These are phyloP conservation scores for Drosophila littoralis DNA, from an alignment of 1,140 invertebrate species.

Conservation along the genomic window DNA sequence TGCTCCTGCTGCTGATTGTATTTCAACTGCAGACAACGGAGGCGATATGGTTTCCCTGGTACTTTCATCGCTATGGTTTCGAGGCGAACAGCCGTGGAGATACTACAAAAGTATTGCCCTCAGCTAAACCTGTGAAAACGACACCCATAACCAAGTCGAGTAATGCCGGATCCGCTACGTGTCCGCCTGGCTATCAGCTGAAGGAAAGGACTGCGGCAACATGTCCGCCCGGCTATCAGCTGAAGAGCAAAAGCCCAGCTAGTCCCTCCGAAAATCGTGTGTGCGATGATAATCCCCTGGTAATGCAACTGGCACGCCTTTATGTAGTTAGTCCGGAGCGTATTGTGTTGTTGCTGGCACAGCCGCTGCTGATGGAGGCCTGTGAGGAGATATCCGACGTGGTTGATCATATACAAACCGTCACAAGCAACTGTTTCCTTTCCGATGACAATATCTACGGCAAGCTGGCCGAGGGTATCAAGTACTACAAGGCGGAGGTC, in stretches of 20 bases:
- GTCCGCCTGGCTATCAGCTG: constrained; percentile 59
- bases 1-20: constrained; percentile 28
- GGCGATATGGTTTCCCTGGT: constrained; percentile 72
- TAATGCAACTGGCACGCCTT: constrained; percentile 73
- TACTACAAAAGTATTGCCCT: neutral
- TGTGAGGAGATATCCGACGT: constrained; percentile 61
- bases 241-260: neutral
- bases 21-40: constrained; percentile 1
- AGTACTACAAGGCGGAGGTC: constrained; percentile 56
- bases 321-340: constrained; percentile 77
- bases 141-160: neutral
- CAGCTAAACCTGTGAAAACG: neutral
- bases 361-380: constrained; percentile 46
- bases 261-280: neutral
- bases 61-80: constrained; percentile 60
- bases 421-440: constrained; percentile 49
- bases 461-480: constrained; percentile 53
- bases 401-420: constrained; percentile 45
- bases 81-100: constrained; percentile 34
- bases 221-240: constrained; percentile 63
- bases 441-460: constrained; percentile 67
- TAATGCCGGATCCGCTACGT: constrained; percentile 1
- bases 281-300: constrained; percentile 76
- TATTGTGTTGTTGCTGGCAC: constrained; percentile 67
- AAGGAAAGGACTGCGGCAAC: constrained; percentile 10